Percentiles rank a stretch among this genome's conserved stretches.
Conservation (phyloP, 2,797 vertebrate species). For the Denticeps clupeoides region DNA sequence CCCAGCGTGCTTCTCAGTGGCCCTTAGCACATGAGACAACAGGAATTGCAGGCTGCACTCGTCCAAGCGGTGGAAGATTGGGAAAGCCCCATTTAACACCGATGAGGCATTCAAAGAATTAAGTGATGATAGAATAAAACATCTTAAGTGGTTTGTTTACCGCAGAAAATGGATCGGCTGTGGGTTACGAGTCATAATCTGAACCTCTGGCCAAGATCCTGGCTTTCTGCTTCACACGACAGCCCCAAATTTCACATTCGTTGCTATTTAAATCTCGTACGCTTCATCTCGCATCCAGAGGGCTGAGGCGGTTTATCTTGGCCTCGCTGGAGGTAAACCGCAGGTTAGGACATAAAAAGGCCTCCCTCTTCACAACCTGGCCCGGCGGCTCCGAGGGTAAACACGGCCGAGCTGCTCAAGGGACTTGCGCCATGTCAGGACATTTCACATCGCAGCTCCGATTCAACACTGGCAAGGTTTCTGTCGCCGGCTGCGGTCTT, state of each 20-base stretch:
- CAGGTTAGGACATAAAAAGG: slow-evolving; percentile 31
- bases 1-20: too few species aligned
- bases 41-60: too few species aligned
- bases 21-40: too few species aligned
- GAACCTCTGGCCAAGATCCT: slow-evolving; percentile 5
- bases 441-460: slow-evolving; percentile 45
- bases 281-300: slow-evolving; percentile 30
- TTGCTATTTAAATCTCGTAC: slow-evolving; percentile 35
- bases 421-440: slow-evolving; percentile 52
- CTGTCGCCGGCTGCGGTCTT: slow-evolving; percentile 40
- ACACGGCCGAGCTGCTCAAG: slow-evolving; percentile 29
- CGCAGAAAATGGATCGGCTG: too few species aligned
- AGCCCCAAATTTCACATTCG: slow-evolving; percentile 42
- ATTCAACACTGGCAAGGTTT: slow-evolving; percentile 50
- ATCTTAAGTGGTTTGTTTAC: too few species aligned
- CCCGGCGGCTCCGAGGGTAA: slow-evolving; percentile 31
- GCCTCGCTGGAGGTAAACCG: slow-evolving; percentile 39
- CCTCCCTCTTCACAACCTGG: slow-evolving; percentile 16
- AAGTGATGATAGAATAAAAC: too few species aligned
- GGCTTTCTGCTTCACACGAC: slow-evolving; percentile 29
- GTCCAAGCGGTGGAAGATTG: too few species aligned
- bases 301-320: slow-evolving; percentile 25
- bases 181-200: too few species aligned
- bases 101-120: too few species aligned
- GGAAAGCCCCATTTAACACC: too few species aligned